Conservation (phyloP, 2,113 vertebrate species). For the Chaetorhynchus papuensis region DNA sequence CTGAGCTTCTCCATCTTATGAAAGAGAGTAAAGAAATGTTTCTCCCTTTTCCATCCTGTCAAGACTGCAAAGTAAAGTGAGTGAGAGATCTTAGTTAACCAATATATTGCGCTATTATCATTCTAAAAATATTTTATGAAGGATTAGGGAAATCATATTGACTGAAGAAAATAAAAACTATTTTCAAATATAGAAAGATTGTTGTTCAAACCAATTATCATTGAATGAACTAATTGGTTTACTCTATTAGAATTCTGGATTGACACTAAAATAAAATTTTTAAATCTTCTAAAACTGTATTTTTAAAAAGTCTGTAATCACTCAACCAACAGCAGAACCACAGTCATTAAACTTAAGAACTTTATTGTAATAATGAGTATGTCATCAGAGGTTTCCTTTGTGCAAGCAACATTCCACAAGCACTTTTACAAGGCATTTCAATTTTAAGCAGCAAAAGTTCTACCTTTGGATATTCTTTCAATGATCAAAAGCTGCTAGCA, state of each 20-base stretch:
- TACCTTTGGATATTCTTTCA: not conserved
- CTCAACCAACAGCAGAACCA: not conserved
- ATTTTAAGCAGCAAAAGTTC: not conserved
- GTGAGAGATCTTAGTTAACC: not conserved
- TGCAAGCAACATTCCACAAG: not conserved
- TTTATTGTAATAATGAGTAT: not conserved
- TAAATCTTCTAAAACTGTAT: not conserved
- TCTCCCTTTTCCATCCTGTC: not conserved
- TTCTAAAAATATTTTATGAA: not conserved
- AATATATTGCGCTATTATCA: not conserved
- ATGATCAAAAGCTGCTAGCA: not conserved
- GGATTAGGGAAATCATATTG: not conserved
- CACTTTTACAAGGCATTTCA: not conserved
- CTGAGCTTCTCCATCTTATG: not conserved
- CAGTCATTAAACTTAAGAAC: not conserved
- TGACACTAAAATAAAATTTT: not conserved
- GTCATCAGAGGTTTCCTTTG: not conserved
- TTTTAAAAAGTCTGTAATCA: not conserved
- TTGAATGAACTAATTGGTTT: not conserved
- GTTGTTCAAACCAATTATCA: not conserved
- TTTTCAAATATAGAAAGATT: not conserved
- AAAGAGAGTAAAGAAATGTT: not conserved
- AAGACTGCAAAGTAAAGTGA: not conserved
- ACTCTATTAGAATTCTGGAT: not conserved
- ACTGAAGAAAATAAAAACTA: not conserved